Conservation (phyloP, 2,888 invertebrate genomes). For the Morpho helenor region DNA sequence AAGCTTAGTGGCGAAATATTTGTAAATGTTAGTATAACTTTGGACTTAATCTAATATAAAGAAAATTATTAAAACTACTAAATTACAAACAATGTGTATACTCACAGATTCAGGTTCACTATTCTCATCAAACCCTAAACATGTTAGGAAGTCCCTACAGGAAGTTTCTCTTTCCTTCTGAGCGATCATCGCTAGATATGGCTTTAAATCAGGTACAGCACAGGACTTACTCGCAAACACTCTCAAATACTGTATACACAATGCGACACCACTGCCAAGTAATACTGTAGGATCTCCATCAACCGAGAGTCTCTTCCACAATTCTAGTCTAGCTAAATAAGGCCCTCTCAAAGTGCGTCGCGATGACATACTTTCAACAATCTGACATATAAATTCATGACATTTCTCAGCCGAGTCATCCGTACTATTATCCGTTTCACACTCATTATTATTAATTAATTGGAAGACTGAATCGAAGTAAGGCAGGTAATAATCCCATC, state of each 20-base stretch:
- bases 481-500: slow-evolving; percentile 86
- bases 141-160: slow-evolving; percentile 79
- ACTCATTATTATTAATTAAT: slow-evolving; percentile 63
- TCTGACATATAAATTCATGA: slow-evolving; percentile 65
- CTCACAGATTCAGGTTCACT: slow-evolving; percentile 82
- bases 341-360: slow-evolving; percentile 85
- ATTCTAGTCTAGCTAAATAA: slow-evolving; percentile 89
- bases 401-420: slow-evolving; percentile 70
- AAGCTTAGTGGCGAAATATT: too few species aligned
- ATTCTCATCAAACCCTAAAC: slow-evolving; percentile 82
- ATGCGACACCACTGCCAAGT: slow-evolving; percentile 82
- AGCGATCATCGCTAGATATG: slow-evolving; percentile 85
- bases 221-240: slow-evolving; percentile 93
- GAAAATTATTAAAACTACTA: too few species aligned
- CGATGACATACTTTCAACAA: slow-evolving; percentile 70
- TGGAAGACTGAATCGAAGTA: slow-evolving; percentile 86
- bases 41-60: too few species aligned
- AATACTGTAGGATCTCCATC: slow-evolving; percentile 73
- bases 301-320: slow-evolving; percentile 81
- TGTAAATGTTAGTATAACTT: too few species aligned
- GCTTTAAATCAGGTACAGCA: slow-evolving; percentile 89
- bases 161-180: slow-evolving; percentile 80
- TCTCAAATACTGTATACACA: slow-evolving; percentile 88
- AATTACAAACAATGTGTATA: slow-evolving; percentile 21
- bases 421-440: slow-evolving; percentile 38